Evolutionary conservation across 2,888 invertebrate species (phyloP), one percentile per base, ranked within the genome.

Genomic region (Melanotus villosus): DNA sequence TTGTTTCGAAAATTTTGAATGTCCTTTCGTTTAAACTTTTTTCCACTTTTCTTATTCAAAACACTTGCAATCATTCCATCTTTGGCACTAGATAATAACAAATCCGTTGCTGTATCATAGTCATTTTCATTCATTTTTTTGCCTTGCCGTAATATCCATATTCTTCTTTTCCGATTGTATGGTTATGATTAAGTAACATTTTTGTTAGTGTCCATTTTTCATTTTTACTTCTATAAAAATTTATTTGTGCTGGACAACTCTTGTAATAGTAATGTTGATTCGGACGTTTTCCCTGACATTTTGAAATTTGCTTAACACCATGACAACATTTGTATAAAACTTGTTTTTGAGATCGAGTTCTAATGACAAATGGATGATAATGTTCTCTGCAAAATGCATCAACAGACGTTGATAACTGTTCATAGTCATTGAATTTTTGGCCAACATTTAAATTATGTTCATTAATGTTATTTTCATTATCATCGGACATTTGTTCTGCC

Each of bases 1-100:
- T 19, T 50, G 21, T 23, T 50, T 50, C 5, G 50, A 50, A 50
- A 50, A 50, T 50, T 23, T 21, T 21, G 1, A 21, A 23, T 50
- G 50, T 50, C 50, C 50, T 50, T 50, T 50, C 50, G 50, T 50
- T 23, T 21, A 50, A 23, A 23, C 50, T 50, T 50, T 23, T 23
- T 50, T 6, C 26, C 50, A 50, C 50, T 23, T 50, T 26, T 26
- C 26, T 26, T 26, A 26, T 26, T 26, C 7, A 26, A 7, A 26
- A 26, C 26, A 7, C 26, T 26, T 26, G 26, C 26, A 26, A 26
- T 26, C 26, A 26, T 26, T 26, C 26, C n/a, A n/a, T n/a, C n/a
- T n/a, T n/a, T n/a, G n/a, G n/a, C n/a, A n/a, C n/a, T n/a, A n/a
- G n/a, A n/a, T n/a, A n/a, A n/a, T n/a, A n/a, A n/a, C n/a, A n/a